These are phyloP conservation scores for Rhabdomys dilectus DNA, from an alignment of 2,113 vertebrate genomes.

Conservation along the genomic window DNA sequence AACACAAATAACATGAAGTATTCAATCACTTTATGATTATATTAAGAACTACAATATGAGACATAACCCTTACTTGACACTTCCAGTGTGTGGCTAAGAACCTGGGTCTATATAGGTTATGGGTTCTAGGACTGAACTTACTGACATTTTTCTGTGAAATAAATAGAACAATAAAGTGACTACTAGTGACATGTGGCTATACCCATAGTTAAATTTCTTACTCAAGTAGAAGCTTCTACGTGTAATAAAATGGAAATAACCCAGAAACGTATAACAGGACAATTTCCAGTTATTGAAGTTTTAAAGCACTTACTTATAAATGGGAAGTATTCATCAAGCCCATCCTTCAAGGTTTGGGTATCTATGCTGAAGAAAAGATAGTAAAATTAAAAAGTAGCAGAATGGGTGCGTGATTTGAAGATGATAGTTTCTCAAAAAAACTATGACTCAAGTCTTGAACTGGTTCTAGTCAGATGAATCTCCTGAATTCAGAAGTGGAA, in stretches of 20 bases:
- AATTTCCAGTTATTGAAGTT: background rate
- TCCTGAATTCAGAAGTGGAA: background rate
- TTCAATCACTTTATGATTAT: background rate
- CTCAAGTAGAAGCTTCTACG: background rate
- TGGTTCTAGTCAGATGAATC: background rate
- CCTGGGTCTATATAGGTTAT: no score
- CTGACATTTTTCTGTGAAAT: background rate
- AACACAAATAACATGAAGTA: background rate
- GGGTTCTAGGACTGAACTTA: background rate
- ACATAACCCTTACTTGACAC: background rate
- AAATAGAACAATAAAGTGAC: background rate
- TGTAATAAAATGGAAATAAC: background rate
- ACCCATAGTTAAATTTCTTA: background rate
- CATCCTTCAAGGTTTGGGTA: background rate
- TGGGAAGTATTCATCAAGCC: background rate
- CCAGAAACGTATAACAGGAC: background rate
- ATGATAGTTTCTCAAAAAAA: background rate
- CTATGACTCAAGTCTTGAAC: background rate
- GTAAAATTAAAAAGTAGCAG: background rate
- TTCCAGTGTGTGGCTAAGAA: background rate
- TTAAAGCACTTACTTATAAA: background rate
- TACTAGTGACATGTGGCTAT: background rate
- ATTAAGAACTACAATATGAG: background rate
- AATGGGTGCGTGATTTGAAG: background rate
- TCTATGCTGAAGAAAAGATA: background rate